Evolutionary conservation across 2,797 vertebrate species (phyloP), one percentile per base, ranked within the genome.

Genomic region (Heteromormyrus szaboi): DNA sequence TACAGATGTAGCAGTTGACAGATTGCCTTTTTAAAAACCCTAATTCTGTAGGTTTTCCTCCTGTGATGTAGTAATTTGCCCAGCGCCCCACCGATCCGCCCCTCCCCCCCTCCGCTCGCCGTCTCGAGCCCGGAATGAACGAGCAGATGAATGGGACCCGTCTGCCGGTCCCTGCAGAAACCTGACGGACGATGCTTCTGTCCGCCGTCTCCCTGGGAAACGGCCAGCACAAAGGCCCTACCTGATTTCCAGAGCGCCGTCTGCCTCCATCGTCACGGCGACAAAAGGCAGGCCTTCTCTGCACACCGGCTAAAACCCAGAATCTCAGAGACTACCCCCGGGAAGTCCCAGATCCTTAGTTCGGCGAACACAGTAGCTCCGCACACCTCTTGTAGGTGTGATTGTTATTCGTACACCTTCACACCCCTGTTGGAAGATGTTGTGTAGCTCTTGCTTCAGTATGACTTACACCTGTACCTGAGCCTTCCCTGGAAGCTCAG

Each of bases 51-150:
- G n/a, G 50, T 54, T 86, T 86, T 86, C 50, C 14, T 86, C 48
- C 53, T 46, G 88, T 90, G 91, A 93, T 94, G 93, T 92, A 94
- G 93, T 62, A 62, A 68, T 86, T 50, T 87, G 88, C 91, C 90
- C 84, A 62, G 2, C 89, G 92, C 92, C 92, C 91, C 89, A 92
- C 89, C 90, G 88, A 25, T 91, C 25, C 93, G 92, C 92, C 50
- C 76, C 76, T 3, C 17, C 76, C 76, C 17, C 1, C 3, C 76
- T 2, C 8, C 19, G 7, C 37, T 41, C 17, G 5, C 37, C 68
- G 6, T 6, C 37, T 44, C 19, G 33, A 17, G 33, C 37, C 7
- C 5, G 76, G 41, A 41, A n/a, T 44, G 44, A 46, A 33, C 29
- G 0, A 33, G 62, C 25, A 68, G 62, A 33, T 14, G 62, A 33